Evolutionary conservation across 2,888 invertebrate species (phyloP).

Genomic region (Nymphalis polychloros): DNA sequence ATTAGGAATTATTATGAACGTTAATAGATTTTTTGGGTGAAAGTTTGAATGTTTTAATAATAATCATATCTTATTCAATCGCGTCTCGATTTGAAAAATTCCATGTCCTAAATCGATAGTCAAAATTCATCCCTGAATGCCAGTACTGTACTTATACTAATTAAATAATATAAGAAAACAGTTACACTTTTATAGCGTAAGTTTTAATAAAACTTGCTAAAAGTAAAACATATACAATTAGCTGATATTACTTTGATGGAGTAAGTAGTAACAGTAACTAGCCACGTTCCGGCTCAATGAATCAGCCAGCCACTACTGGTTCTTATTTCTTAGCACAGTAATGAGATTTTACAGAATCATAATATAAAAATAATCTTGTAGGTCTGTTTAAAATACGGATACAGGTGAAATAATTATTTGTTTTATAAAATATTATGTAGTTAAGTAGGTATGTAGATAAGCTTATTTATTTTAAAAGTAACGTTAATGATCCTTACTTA

Average conservation of each 20-base stretch:
- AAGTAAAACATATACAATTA: not conserved
- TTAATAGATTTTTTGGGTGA: too few species aligned
- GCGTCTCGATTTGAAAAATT: too few species aligned
- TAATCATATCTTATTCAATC: too few species aligned
- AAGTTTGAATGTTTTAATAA: too few species aligned
- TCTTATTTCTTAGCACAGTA: slow-evolving; percentile 19
- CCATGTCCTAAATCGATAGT: not conserved
- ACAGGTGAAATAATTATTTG: not conserved
- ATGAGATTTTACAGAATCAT: slow-evolving; percentile 6
- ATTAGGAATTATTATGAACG: too few species aligned
- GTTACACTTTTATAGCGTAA: not conserved
- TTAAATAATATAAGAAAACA: not conserved
- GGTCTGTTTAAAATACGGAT: not conserved
- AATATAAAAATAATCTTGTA: not conserved
- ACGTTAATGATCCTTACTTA: too few species aligned
- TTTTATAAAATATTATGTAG: not conserved
- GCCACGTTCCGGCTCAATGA: slow-evolving; percentile 57
- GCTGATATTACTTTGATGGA: slow-evolving; percentile 1
- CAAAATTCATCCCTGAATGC: not conserved
- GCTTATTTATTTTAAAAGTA: too few species aligned
- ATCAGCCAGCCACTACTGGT: slow-evolving; percentile 49
- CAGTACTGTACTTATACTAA: too few species aligned
- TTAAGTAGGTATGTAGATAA: too few species aligned
- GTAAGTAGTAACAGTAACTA: slow-evolving; percentile 35
- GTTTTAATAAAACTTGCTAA: slow-evolving; percentile 4